These are phyloP conservation scores for Torymus texanus DNA, from an alignment of 2,888 invertebrate genomes.

Conservation along the genomic window DNA sequence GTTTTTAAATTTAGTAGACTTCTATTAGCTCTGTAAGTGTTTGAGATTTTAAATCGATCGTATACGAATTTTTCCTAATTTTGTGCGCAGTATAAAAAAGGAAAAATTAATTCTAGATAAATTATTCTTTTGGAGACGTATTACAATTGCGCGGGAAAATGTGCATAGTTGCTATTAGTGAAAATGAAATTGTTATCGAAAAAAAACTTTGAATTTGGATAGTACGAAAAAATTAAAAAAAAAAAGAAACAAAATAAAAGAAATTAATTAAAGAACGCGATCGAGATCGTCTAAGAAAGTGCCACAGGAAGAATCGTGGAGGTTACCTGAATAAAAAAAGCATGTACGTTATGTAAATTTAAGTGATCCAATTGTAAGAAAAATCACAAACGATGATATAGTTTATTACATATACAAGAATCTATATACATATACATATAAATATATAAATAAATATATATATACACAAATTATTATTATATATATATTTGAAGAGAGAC, in stretches of 20 bases:
- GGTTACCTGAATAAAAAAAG: slow-evolving; percentile 57
- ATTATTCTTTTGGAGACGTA: slow-evolving; percentile 31
- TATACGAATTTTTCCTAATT: slow-evolving; percentile 42
- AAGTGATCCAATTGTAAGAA: slow-evolving; percentile 69
- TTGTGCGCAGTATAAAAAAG: slow-evolving; percentile 16
- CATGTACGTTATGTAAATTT: slow-evolving; percentile 58
- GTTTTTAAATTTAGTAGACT: slow-evolving; percentile 37
- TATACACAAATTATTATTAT: slow-evolving; percentile 60
- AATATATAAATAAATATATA: slow-evolving; percentile 57
- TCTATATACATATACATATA: slow-evolving; percentile 66
- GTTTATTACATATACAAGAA: slow-evolving; percentile 73
- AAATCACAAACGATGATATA: slow-evolving; percentile 69
- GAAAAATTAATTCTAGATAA: slow-evolving; percentile 21
- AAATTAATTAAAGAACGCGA: slow-evolving; percentile 21
- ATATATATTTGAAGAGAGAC: slow-evolving; percentile 53
- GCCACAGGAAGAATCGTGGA: slow-evolving; percentile 69
- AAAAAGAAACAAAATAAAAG: slow-evolving; percentile 23
- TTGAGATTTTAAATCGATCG: slow-evolving; percentile 40
- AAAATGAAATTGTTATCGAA: slow-evolving; percentile 33
- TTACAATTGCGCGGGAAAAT: slow-evolving; percentile 7
- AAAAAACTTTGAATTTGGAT: slow-evolving; percentile 19
- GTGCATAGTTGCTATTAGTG: slow-evolving; percentile 30
- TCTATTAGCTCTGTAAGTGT: slow-evolving; percentile 10
- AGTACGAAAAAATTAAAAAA: background rate
- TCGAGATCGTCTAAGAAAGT: slow-evolving; percentile 64